Evolutionary conservation across 2,113 vertebrate genomes (phyloP).

Genomic region (Hemicordylus capensis): DNA sequence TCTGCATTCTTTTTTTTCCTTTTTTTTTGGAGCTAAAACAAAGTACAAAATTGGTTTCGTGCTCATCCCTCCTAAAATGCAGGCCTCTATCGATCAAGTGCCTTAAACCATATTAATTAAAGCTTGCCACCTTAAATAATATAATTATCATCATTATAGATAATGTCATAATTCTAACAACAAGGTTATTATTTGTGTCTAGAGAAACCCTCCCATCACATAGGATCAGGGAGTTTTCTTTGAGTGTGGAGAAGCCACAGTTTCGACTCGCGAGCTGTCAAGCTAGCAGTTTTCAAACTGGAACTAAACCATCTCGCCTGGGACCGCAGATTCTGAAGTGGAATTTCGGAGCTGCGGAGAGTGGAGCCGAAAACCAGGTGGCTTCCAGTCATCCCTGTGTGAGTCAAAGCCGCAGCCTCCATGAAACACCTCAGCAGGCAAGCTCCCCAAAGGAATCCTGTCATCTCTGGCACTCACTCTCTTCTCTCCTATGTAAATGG

Average conservation of each 20-base stretch:
- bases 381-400: constrained; percentile 44
- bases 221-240: neutral
- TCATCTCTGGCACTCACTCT: constrained; percentile 24
- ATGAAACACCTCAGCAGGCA: constrained; percentile 27
- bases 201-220: neutral
- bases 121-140: no score
- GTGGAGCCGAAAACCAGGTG: constrained; percentile 52
- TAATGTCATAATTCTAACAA: neutral
- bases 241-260: neutral
- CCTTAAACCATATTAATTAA: no score
- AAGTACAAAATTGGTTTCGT: no score
- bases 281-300: neutral
- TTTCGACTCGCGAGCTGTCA: constrained; percentile 14
- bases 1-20: no score
- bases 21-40: no score
- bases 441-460: constrained; percentile 64
- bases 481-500: constrained; percentile 72
- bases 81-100: no score
- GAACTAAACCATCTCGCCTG: neutral
- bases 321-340: neutral
- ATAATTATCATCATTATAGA: neutral
- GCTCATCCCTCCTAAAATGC: no score
- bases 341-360: constrained; percentile 19
- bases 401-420: constrained; percentile 36
- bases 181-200: neutral